Percentiles rank a stretch among this genome's conserved stretches.
phyloP scores from a whole-genome alignment of 2,888 invertebrate genomes.

The Phyllotreta cruciferae region DNA sequence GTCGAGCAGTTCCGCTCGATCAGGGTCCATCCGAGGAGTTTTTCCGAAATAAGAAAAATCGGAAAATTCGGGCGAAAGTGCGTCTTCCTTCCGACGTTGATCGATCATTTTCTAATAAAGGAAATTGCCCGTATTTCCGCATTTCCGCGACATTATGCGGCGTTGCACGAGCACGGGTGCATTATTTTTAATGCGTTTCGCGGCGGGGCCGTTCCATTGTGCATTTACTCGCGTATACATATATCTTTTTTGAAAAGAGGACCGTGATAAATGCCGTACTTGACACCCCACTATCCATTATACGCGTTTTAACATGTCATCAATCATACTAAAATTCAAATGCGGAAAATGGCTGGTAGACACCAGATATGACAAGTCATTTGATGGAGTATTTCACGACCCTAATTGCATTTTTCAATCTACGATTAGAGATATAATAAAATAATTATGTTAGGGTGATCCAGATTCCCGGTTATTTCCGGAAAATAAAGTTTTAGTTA shows the following conservation, averaged over 20 bases:
- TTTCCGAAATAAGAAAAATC: too few relatives aligned
- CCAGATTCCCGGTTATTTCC: slow-evolving; percentile 11
- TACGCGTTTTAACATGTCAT: slow-evolving; percentile 45
- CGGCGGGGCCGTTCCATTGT: slow-evolving; percentile 1
- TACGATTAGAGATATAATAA: too few relatives aligned
- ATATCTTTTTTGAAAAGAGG: slow-evolving; percentile 21
- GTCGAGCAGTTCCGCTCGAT: too few relatives aligned
- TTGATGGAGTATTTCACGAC: slow-evolving; percentile 16
- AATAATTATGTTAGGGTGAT: slow-evolving; percentile 16
- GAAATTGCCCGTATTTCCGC: too few relatives aligned
- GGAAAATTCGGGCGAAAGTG: too few relatives aligned
- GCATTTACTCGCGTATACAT: slow-evolving; percentile 21
- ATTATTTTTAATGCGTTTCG: slow-evolving; percentile 3
- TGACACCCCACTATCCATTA: slow-evolving; percentile 47
- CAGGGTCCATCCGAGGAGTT: too few relatives aligned
- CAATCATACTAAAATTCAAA: slow-evolving; percentile 49
- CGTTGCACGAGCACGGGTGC: background rate
- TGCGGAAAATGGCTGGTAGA: slow-evolving; percentile 43
- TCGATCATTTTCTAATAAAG: too few relatives aligned
- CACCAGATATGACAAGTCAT: slow-evolving; percentile 28
- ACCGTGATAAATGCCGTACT: slow-evolving; percentile 38
- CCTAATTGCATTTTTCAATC: too few relatives aligned
- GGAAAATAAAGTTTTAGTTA: too few relatives aligned
- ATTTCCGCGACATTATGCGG: too few relatives aligned
- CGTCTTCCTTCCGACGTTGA: too few relatives aligned